These are phyloP conservation scores for Yponomeuta sedellus DNA, from an alignment of 2,888 invertebrate genomes.

Conservation along the genomic window DNA sequence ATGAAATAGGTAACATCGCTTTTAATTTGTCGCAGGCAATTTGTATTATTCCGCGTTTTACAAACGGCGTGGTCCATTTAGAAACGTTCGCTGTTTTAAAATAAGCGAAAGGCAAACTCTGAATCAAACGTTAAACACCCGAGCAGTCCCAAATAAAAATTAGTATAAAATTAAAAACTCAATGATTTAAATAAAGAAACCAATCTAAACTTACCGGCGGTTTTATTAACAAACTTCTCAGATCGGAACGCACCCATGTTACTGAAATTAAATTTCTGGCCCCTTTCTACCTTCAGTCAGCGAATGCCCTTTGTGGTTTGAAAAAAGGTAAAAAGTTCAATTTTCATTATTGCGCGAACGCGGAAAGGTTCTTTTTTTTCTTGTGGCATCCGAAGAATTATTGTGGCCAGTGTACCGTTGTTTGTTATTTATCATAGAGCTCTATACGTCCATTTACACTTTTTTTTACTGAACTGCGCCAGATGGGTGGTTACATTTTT, in stretches of 20 bases:
- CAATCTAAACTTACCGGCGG: constrained; percentile 20
- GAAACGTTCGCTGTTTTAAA: no score
- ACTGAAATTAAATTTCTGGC: constrained; percentile 15
- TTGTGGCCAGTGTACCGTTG: background rate
- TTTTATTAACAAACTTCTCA: constrained; percentile 14
- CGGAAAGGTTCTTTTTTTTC: background rate
- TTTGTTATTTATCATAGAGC: background rate
- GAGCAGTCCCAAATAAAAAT: background rate
- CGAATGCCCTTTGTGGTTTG: background rate
- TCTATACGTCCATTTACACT: no score
- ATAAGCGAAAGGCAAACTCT: no score
- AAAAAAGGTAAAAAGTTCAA: background rate
- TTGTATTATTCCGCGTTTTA: no score
- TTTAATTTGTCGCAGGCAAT: no score
- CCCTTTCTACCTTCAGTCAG: constrained; percentile 1
- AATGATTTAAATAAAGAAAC: constrained; percentile 16
- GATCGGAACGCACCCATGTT: constrained; percentile 13
- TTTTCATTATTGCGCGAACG: background rate
- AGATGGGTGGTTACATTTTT: no score
- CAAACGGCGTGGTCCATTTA: no score
- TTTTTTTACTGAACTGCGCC: no score
- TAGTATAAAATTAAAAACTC: background rate
- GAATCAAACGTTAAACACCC: background rate
- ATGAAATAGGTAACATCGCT: no score
- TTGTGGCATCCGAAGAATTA: background rate